These are phyloP conservation scores for Cheiracanthium punctorium DNA, from an alignment of 2,888 invertebrate species.

Conservation along the genomic window DNA sequence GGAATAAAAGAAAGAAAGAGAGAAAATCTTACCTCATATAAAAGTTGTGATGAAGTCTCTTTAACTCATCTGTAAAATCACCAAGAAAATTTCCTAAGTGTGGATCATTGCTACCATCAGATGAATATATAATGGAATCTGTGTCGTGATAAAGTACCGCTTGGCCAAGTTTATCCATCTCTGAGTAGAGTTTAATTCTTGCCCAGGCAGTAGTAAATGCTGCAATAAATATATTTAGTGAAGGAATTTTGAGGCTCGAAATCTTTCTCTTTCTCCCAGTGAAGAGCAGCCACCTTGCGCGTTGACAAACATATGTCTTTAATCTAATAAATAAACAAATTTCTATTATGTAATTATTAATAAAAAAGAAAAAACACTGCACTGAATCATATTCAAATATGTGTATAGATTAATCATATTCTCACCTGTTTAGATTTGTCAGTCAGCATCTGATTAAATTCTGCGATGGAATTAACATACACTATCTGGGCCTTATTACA, in stretches of 20 bases:
- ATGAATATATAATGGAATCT: neutral
- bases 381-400: too few species aligned
- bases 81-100: too few species aligned
- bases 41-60: constrained; percentile 23
- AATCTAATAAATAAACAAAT: too few species aligned
- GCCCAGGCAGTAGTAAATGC: too few species aligned
- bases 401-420: neutral
- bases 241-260: neutral
- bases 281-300: neutral
- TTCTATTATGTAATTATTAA: too few species aligned
- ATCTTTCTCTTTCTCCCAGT: too few species aligned
- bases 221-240: neutral
- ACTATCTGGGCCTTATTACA: neutral
- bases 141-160: constrained; percentile 22
- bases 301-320: too few species aligned
- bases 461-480: neutral
- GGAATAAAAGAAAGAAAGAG: neutral
- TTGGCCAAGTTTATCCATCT: too few species aligned
- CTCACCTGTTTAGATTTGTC: neutral
- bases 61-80: too few species aligned
- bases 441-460: neutral
- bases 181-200: too few species aligned
- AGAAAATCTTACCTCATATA: too few species aligned
- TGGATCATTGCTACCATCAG: constrained; percentile 12
- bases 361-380: too few species aligned